A percentile compares a stretch with the other conserved stretches of the same genome.
phyloP scores from a whole-genome alignment of 2,113 vertebrate genomes.

The Atrichornis clamosus region DNA sequence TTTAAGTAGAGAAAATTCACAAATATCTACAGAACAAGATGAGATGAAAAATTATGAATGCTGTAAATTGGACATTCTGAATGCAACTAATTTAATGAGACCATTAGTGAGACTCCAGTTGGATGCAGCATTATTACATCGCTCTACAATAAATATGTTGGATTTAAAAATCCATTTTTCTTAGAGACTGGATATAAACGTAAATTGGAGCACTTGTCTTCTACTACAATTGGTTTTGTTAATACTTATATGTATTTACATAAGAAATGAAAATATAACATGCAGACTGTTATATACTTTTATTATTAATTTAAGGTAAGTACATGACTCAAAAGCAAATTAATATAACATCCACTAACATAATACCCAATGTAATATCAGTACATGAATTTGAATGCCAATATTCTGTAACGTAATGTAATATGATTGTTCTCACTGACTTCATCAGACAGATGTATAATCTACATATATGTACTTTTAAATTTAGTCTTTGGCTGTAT shows the following conservation, averaged over 20 bases:
- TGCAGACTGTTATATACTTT: not conserved
- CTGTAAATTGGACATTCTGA: not conserved
- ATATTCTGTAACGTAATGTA: not conserved
- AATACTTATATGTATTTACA: not conserved
- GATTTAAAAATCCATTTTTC: not conserved
- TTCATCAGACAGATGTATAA: not conserved
- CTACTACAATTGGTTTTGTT: not conserved
- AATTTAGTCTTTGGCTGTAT: not conserved
- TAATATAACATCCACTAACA: not conserved
- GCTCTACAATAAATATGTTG: not conserved
- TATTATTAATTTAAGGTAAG: not conserved
- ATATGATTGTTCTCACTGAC: not conserved
- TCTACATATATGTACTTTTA: not conserved
- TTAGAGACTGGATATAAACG: not conserved
- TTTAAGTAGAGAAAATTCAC: not conserved
- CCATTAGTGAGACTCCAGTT: not conserved
- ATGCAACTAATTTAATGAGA: conserved; percentile 7
- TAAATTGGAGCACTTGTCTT: not conserved
- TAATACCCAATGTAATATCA: not conserved
- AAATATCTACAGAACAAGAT: not conserved
- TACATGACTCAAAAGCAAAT: not conserved
- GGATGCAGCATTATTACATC: not conserved
- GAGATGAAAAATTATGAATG: not conserved
- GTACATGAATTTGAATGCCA: not conserved
- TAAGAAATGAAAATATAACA: not conserved